These are phyloP conservation scores for Tautogolabrus adspersus DNA, from an alignment of 2,113 vertebrate genomes.

Conservation along the genomic window DNA sequence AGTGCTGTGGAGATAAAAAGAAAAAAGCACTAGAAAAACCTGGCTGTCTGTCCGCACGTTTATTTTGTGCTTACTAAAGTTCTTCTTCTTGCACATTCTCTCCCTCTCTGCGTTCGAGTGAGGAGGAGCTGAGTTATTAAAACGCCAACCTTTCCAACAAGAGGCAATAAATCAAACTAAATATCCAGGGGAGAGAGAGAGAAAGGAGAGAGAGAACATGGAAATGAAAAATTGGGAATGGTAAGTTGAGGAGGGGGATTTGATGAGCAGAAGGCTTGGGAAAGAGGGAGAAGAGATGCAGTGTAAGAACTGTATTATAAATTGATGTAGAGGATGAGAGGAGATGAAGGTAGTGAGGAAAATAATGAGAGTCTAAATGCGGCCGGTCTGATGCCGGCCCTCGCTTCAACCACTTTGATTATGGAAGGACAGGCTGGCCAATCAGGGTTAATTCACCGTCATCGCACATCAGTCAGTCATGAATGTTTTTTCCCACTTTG, in stretches of 20 bases:
- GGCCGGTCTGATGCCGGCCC: constrained; percentile 25
- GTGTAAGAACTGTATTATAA: constrained; percentile 55
- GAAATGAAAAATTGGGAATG: constrained; percentile 75
- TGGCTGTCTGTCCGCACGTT: constrained; percentile 70
- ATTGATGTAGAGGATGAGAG: constrained; percentile 64
- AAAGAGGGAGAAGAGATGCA: constrained; percentile 59
- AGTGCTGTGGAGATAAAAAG: constrained; percentile 68
- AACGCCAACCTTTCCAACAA: constrained; percentile 86
- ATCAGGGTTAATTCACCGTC: constrained; percentile 63
- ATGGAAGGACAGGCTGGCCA: constrained; percentile 51
- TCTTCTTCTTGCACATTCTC: constrained; percentile 68
- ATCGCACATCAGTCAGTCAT: constrained; percentile 25
- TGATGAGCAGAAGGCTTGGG: constrained; percentile 73
- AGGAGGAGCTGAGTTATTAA: constrained; percentile 87
- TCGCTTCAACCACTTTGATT: constrained; percentile 56
- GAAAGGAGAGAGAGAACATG: constrained; percentile 49
- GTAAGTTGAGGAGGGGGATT: constrained; percentile 65
- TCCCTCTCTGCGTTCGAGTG: constrained; percentile 62
- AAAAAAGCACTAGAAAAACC: constrained; percentile 56
- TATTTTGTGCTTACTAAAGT: constrained; percentile 84
- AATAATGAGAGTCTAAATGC: constrained; percentile 61
- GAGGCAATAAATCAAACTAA: constrained; percentile 86
- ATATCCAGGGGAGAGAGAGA: constrained; percentile 75
- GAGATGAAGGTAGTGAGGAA: constrained; percentile 47
- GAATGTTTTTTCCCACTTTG: constrained; percentile 25